Evolutionary conservation across 2,888 invertebrate species (phyloP), one percentile per base, ranked within the genome.

Genomic region (Spilarctia lutea): DNA sequence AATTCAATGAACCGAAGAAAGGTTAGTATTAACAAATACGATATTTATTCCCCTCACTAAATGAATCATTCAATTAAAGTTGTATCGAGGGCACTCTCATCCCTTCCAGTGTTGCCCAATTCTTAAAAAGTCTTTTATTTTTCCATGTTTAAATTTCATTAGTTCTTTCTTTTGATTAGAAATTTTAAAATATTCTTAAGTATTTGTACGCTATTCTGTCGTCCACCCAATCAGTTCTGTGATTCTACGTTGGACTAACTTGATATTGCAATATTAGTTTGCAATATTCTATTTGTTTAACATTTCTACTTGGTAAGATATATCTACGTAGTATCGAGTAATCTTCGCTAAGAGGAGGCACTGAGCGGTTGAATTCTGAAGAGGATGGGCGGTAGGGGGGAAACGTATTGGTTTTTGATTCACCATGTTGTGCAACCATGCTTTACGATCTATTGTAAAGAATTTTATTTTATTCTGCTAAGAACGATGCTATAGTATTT

Each of bases 41-140:
- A 33, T 33, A 27, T 67, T 67, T 6, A 72, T 42, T 67, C 72
- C 30, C 27, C 67, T 39, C 42, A 20, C 39, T 56, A 67, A 72
- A 72, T 60, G 60, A 69, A 69, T 11, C 45, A 69, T 45, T 73
- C 45, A 73, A 73, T 73, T 73, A 68, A 73, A 42, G 56, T 48
- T 63, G 63, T 33, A 68, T 35, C 33, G 63, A 68, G 73, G 68
- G 68, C 68, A n/a, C 24, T n/a, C 24, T 45, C 48, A 63, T 65
- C 33, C 45, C 63, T 68, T 63, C 48, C 33, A 33, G 30, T 68
- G 48, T 45, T 11, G 42, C 60, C 67, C 42, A 42, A 20, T 42
- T 67, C 60, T 39, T 67, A 30, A 67, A 60, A 52, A 66, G 60
- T 39, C 60, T 65, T 65, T 71, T 63, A 45, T 65, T 45, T 27